These are phyloP conservation scores for Ranitomeya variabilis DNA, from an alignment of 2,113 vertebrate genomes.

Conservation along the genomic window DNA sequence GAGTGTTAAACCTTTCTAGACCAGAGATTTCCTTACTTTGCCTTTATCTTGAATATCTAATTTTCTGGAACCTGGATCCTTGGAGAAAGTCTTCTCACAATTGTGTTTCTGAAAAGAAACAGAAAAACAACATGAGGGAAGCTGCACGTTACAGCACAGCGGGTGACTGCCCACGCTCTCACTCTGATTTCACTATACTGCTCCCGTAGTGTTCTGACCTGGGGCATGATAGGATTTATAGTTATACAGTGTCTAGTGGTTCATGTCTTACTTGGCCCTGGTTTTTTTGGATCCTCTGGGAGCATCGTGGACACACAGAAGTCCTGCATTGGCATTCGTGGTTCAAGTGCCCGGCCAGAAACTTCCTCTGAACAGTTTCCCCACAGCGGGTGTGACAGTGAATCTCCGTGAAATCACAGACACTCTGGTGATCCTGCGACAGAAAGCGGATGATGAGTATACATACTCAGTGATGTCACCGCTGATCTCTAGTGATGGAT, in stretches of 20 bases:
- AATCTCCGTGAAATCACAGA: constrained; percentile 74
- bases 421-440: constrained; percentile 70
- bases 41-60: constrained; percentile 57
- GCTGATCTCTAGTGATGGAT: too few species aligned
- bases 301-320: constrained; percentile 64
- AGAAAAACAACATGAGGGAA: neutral
- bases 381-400: constrained; percentile 76
- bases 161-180: neutral
- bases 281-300: constrained; percentile 60
- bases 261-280: constrained; percentile 65
- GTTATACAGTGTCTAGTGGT: neutral
- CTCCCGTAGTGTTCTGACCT: neutral
- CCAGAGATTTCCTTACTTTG: constrained; percentile 59
- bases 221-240: neutral
- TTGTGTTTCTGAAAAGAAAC: constrained; percentile 67
- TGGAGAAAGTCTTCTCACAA: constrained; percentile 59
- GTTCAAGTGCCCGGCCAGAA: constrained; percentile 72
- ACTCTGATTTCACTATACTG: too few species aligned
- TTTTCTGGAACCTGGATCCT: constrained; percentile 58
- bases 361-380: constrained; percentile 69
- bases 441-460: neutral
- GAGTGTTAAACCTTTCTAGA: neutral
- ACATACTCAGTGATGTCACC: too few species aligned
- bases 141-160: neutral
- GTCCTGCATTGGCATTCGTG: constrained; percentile 71